Percentiles rank a stretch among this genome's conserved stretches.
Evolutionary conservation across 2,888 invertebrate genomes (phyloP).

Genomic region (Paralinhomoeus sp.): DNA sequence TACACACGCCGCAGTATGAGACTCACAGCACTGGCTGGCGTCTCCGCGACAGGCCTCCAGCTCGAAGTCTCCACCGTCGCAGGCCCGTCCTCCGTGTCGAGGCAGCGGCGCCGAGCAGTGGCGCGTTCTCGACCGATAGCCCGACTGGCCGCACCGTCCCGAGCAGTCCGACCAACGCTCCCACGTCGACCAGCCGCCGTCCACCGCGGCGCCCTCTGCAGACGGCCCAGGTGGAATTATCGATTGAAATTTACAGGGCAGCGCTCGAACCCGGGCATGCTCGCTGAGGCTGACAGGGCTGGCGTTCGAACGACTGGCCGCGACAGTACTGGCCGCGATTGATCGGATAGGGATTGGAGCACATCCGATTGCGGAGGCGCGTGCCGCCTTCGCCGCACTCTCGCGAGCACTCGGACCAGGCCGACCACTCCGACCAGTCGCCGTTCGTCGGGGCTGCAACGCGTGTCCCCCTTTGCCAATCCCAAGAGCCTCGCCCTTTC

Average conservation of each 20-base stretch:
- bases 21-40: too few relatives aligned
- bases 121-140: constrained; percentile 20
- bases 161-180: constrained; percentile 17
- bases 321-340: constrained; percentile 23
- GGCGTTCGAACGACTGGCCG: constrained; percentile 23
- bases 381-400: constrained; percentile 10
- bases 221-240: background rate
- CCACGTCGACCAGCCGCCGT: constrained; percentile 22
- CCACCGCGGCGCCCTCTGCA: constrained; percentile 6
- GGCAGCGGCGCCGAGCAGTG: too few relatives aligned
- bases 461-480: too few relatives aligned
- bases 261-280: constrained; percentile 8
- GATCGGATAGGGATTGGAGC: constrained; percentile 20
- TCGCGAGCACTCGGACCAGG: constrained; percentile 19
- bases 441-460: constrained; percentile 12
- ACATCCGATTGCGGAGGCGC: constrained; percentile 22
- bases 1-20: too few relatives aligned
- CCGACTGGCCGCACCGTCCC: constrained; percentile 16
- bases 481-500: too few relatives aligned
- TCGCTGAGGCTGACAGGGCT: constrained; percentile 13
- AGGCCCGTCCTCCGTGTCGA: too few relatives aligned
- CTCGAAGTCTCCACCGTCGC: too few relatives aligned
- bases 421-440: constrained; percentile 18
- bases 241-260: background rate
- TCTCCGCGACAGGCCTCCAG: too few relatives aligned